These are phyloP conservation scores for Incurvaria masculella DNA, from an alignment of 2,888 invertebrate species.

Conservation along the genomic window DNA sequence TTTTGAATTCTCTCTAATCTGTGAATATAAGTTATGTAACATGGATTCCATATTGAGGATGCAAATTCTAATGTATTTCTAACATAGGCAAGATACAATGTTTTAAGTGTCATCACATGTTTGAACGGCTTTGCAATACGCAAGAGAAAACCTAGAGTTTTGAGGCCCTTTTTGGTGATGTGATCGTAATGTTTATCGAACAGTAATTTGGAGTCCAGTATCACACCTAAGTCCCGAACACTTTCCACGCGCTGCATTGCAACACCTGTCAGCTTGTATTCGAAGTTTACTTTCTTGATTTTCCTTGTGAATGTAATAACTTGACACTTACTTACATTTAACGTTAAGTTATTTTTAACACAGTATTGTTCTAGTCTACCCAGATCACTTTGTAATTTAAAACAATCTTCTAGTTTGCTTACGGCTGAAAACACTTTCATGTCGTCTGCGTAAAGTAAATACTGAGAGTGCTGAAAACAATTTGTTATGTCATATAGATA, in stretches of 20 bases:
- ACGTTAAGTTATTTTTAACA: not conserved
- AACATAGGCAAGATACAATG: too few species aligned
- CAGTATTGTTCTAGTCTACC: not conserved
- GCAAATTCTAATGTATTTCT: too few species aligned
- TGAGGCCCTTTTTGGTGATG: not conserved
- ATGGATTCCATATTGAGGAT: too few species aligned
- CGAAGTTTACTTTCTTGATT: not conserved
- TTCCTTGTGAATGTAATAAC: not conserved
- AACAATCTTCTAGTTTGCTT: not conserved
- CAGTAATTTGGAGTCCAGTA: not conserved
- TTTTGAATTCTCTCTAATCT: too few species aligned
- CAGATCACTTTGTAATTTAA: not conserved
- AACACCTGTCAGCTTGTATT: not conserved
- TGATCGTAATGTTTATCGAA: not conserved
- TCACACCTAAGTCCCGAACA: not conserved
- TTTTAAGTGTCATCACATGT: too few species aligned
- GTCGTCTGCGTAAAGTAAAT: constrained; percentile 4
- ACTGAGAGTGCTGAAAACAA: not conserved
- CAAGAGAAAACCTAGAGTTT: not conserved
- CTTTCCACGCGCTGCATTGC: not conserved
- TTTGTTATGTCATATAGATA: not conserved
- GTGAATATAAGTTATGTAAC: too few species aligned
- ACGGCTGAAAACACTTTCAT: not conserved
- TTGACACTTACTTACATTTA: not conserved
- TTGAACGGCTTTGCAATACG: not conserved